Evolutionary conservation across 2,888 invertebrate species (phyloP), one percentile per base, ranked within the genome.

Genomic region (Nomada lathburiana): DNA sequence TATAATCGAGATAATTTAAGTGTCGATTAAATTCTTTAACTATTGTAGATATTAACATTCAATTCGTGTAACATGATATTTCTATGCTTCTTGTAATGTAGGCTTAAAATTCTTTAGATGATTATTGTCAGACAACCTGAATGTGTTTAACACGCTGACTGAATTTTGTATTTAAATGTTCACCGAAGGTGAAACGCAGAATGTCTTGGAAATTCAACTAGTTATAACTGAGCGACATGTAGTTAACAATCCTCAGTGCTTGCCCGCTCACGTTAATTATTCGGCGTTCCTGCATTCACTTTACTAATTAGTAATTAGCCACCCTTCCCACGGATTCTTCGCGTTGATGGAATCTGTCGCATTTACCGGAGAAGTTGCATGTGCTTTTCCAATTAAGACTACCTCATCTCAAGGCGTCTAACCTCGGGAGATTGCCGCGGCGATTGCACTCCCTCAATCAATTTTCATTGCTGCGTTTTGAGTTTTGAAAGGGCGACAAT

Each of bases 261-360:
- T 44, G 60, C 11, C 26, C 59, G 55, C 50, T 60, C 65, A 42
- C 60, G 72, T 80, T 80, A 80, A 82, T 82, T 80, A 80, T 69
- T 72, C 60, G 64, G 26, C 59, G 68, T 72, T 69, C 47, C 76
- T 72, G 76, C 72, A 68, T 80, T 76, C 76, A 36, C 60, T 68
- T 69, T 72, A 69, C 80, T 82, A 76, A 82, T 80, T 82, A 80
- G 26, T 82, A 82, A 82, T 82, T 80, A 80, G 72, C 80, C 50
- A 69, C 55, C 23, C 64, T 69, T 73, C 47, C 72, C 64, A 59
- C 69, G 69, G 68, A 80, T 82, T 76, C 47, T 73, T 80, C 80
- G 53, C 65, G 64, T 55, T 69, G 76, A 82, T 80, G 76, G 72
- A 69, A 80, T 64, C 80, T 64, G 64, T 80, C 68, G 64, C 60